Conservation (phyloP, 1,140 invertebrate species). For the Artemia franciscana region DNA sequence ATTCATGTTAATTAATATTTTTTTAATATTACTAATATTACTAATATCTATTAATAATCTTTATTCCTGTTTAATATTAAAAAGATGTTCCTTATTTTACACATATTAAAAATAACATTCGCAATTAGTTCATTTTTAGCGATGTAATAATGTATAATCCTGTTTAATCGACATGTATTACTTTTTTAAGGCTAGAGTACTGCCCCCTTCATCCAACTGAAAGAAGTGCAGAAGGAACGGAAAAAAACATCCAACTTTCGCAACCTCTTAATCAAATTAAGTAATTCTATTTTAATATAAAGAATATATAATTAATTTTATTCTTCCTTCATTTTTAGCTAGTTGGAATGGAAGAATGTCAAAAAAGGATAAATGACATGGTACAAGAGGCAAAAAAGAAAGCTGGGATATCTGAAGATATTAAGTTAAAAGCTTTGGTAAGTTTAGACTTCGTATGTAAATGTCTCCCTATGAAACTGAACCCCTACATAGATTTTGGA, state of each 20-base stretch:
- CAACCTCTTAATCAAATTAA: not conserved
- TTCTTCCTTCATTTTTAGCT: constrained; percentile 21
- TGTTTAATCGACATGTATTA: not conserved
- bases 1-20: not conserved
- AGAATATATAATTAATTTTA: not conserved
- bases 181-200: not conserved
- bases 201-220: not conserved
- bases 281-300: not conserved
- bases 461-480: too few species aligned
- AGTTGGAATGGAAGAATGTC: constrained; percentile 49
- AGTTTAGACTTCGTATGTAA: too few species aligned
- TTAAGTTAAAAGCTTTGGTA: constrained; percentile 42
- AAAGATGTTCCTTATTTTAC: constrained; percentile 53
- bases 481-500: too few species aligned
- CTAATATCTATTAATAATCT: not conserved
- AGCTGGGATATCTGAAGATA: constrained; percentile 32
- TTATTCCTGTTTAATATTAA: constrained; percentile 15
- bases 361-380: constrained; percentile 43
- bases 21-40: not conserved
- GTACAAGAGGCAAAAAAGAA: constrained; percentile 38
- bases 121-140: constrained; percentile 33
- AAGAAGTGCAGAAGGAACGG: not conserved
- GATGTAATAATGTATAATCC: constrained; percentile 49
- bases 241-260: not conserved
- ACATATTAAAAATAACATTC: constrained; percentile 44